A percentile compares a stretch with the other conserved stretches of the same genome.
Evolutionary conservation across 1,140 invertebrate species (phyloP).

Genomic region (Drosophila sulfurigaster): DNA sequence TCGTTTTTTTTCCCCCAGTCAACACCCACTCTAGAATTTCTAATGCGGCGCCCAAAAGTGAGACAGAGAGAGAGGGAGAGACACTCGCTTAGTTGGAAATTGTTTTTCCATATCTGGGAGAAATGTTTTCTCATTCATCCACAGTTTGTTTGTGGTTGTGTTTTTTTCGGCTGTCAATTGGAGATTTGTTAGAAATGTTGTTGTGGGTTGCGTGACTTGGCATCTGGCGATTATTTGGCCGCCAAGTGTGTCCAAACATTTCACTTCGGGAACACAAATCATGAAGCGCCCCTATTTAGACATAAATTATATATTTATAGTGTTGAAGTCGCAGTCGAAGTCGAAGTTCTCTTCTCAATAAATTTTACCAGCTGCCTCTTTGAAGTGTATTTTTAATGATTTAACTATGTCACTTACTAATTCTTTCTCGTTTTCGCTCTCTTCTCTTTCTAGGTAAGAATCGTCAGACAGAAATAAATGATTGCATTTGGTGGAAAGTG

Average conservation of each 20-base stretch:
- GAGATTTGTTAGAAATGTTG: conserved; percentile 21
- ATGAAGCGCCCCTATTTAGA: conserved; percentile 59
- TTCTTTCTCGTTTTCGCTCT: conserved; percentile 36
- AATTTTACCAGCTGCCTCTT: conserved; percentile 33
- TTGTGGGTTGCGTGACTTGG: conserved; percentile 33
- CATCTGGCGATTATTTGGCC: conserved; percentile 51
- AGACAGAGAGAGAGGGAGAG: background rate
- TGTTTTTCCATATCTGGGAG: conserved; percentile 43
- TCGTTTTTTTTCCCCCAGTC: conserved; percentile 17
- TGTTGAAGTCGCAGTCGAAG: conserved; percentile 24
- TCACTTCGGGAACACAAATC: conserved; percentile 62
- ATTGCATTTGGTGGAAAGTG: background rate
- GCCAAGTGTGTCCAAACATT: conserved; percentile 51
- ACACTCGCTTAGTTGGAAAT: conserved; percentile 17
- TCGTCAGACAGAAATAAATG: background rate
- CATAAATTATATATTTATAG: conserved; percentile 76
- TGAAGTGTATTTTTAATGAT: conserved; percentile 31
- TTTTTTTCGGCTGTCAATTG: conserved; percentile 37
- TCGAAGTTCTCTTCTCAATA: conserved; percentile 42
- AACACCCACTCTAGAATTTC: conserved; percentile 56
- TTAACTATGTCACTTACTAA: conserved; percentile 34
- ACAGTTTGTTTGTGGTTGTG: conserved; percentile 15
- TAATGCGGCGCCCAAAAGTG: conserved; percentile 42
- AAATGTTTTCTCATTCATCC: background rate
- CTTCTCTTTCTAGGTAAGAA: conserved; percentile 72